Evolutionary conservation across 2,797 vertebrate species (phyloP), one percentile per base, ranked within the genome.

Genomic region (Tokudaia muenninki): DNA sequence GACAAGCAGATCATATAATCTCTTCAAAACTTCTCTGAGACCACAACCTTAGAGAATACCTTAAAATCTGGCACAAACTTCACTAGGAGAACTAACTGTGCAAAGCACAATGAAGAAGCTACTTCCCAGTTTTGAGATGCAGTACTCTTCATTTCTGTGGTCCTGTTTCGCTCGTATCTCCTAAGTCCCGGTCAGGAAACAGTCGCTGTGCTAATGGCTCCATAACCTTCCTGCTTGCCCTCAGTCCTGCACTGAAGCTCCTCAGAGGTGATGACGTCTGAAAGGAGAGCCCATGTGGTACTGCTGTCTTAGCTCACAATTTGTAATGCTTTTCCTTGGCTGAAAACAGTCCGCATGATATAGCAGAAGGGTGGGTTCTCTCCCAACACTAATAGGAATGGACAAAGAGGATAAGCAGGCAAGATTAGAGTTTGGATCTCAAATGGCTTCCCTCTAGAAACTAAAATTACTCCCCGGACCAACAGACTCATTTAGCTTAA

Each of bases 381-480:
- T 10, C 13, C 3, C 57, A 81, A 87, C 52, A 72, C 4, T 12
- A 22, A 47, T 24, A 16, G 34, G 83, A 11, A 37, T 67, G 37
- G 67, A 75, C 83, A 88, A 52, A 8, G 8, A 37, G 47, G 52
- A 67, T 55, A 55, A 41, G 75, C 65, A 61, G 34, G 8, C 44
- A 57, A 86, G 79, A 93, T 67, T 55, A 84, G 83, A 59, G 55
- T 75, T 81, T 94, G 81, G 14, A 13, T 22, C 78, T 63, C 77
- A 57, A 94, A 79, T 63, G 63, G 29, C 77, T 52, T 95, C 74
- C 84, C 86, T 83, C 13, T 88, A 92, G 88, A 95, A 94, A 63
- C 21, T 29, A 37, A 74, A 87, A 92, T 87, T 47, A 55, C 57
- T 94, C 79, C 9, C n/a, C 72, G 72, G 92, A 83, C 72, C 37